phyloP scores from a whole-genome alignment of 2,113 vertebrate genomes.

The Carollia perspicillata region DNA sequence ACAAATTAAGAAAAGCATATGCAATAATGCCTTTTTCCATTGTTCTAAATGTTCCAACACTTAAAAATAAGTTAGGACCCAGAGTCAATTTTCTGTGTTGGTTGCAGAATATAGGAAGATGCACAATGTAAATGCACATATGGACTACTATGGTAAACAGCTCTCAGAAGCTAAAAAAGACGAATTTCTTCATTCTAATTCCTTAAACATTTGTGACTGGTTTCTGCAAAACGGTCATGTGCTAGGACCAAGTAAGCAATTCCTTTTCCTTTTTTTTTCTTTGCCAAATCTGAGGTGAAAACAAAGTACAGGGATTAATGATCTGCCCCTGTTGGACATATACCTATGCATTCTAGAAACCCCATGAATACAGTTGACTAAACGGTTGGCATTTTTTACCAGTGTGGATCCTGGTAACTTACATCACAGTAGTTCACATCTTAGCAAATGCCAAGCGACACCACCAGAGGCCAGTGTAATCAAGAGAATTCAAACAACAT shows the following conservation, averaged over 20 bases:
- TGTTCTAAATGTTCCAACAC: background rate
- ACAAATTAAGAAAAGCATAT: slow-evolving; percentile 25
- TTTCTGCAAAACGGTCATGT: background rate
- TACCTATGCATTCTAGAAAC: background rate
- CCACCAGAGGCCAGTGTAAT: background rate
- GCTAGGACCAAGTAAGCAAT: background rate
- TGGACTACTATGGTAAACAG: background rate
- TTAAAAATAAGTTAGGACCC: background rate
- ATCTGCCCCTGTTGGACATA: background rate
- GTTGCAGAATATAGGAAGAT: slow-evolving; percentile 25
- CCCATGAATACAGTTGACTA: background rate
- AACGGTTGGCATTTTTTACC: background rate
- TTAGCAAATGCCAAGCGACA: background rate
- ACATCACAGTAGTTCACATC: background rate
- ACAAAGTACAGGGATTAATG: background rate
- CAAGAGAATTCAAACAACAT: background rate
- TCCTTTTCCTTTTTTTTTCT: background rate
- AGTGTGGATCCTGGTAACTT: background rate
- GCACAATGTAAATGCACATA: background rate
- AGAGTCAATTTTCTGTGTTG: slow-evolving; percentile 9
- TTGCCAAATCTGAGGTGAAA: slow-evolving; percentile 3
- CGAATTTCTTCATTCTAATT: background rate
- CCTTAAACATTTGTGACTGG: background rate
- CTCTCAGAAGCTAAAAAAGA: background rate
- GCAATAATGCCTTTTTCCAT: slow-evolving; percentile 9